Base-by-base conservation (phyloP, 2,113 vertebrate genomes). In the Sigmodon hispidus region DNA sequence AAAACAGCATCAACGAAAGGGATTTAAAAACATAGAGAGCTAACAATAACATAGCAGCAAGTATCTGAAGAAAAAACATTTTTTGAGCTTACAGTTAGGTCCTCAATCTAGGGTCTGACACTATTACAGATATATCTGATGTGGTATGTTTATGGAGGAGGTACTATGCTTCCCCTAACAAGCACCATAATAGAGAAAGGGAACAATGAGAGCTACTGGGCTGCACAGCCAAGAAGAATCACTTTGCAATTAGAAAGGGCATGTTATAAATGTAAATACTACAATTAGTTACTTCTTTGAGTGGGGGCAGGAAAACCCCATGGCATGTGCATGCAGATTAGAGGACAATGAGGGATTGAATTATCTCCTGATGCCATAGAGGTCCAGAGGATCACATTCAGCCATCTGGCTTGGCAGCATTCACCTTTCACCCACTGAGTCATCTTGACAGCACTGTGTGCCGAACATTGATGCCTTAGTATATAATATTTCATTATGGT, bases 171-270 rank as follows among this genome's bases (percentile, higher is more conserved):
- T 90, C 22, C 43, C 15, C 67, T 15, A n/a, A 69, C 67, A 69
- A 11, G 34, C 0, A 1, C 21, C 0, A 6, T 26, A 19, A 88
- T 0, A 21, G 36, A 52, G 21, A 67, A n/a, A 3, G 17, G 24
- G 8, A 29, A 31, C 57, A 17, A 2, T 11, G 45, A 77, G 21
- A 40, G 3, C 7, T 22, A 1, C 0, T 4, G 57, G 43, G n/a
- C 34, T 24, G 48, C 29, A 15, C 7, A 43, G 86, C 61, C 43
- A 26, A 6, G 36, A 45, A 11, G 1, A 0, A 1, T 8, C 2
- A 40, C 26, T 52, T 63, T 70, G 7, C 24, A 6, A 0, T 2
- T 45, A 36, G 21, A n/a, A 22, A 45, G 45, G 17, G 19, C 69
- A 6, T 36, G 7, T 45, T 22, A 4, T 11, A 48, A 16, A 5